phyloP scores from a whole-genome alignment of 1,140 invertebrate genomes.

The Conus betulinus region DNA sequence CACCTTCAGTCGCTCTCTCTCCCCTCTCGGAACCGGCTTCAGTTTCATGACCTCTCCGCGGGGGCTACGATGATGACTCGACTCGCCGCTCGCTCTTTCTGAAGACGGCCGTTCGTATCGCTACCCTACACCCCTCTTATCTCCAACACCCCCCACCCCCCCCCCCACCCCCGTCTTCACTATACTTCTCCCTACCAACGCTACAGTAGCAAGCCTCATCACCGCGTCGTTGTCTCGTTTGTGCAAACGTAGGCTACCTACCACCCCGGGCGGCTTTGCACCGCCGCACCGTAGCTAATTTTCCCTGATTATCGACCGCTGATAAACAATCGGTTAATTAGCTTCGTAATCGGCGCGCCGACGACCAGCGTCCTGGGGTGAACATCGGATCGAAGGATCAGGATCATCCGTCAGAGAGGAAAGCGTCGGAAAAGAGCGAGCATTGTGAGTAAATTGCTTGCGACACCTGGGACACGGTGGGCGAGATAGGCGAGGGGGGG shows the following conservation, averaged over 20 bases:
- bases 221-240: background rate
- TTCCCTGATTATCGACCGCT: background rate
- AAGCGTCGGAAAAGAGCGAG: background rate
- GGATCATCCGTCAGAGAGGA: background rate
- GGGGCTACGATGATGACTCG: background rate
- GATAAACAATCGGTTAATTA: slow-evolving; percentile 17
- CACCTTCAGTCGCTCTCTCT: background rate
- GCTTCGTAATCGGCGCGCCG: background rate
- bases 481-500: background rate
- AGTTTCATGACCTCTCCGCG: background rate
- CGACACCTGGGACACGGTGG: background rate
- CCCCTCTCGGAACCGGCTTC: background rate
- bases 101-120: background rate
- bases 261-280: background rate
- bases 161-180: background rate
- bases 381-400: background rate
- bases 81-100: background rate
- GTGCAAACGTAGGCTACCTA: background rate
- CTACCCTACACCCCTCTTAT: background rate
- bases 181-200: background rate
- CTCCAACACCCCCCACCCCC: background rate
- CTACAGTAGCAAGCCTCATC: background rate
- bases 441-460: background rate
- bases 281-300: background rate
- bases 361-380: background rate